Conservation (phyloP, 2,113 vertebrate species). For the Abramis brama region DNA sequence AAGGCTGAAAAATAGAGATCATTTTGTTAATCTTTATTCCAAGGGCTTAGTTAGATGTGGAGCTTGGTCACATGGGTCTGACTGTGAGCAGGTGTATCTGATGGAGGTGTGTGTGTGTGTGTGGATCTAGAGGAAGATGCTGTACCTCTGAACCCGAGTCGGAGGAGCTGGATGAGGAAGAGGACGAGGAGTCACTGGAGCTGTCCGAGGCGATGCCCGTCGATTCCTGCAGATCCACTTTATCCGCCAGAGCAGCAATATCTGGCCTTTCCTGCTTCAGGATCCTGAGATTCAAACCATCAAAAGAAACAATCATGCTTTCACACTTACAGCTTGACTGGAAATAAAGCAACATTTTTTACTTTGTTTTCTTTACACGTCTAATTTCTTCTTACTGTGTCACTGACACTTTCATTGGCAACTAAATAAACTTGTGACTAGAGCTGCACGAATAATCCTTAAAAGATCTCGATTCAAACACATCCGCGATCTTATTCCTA, state of each 20-base stretch:
- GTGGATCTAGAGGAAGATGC: background rate
- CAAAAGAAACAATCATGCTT: background rate
- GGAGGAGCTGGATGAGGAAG: conserved; percentile 93
- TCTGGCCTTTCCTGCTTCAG: conserved; percentile 91
- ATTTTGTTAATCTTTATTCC: background rate
- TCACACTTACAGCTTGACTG: background rate
- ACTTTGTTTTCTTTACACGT: background rate
- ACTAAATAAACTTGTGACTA: background rate
- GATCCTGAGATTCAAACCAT: conserved; percentile 52
- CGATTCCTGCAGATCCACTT: conserved; percentile 95
- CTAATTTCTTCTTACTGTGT: background rate
- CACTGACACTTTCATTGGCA: too few species aligned
- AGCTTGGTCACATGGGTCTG: background rate
- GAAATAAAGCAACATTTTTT: background rate
- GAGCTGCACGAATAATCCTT: too few species aligned
- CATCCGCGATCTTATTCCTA: too few species aligned
- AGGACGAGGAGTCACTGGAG: conserved; percentile 97
- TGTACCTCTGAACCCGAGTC: conserved; percentile 91
- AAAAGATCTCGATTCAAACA: too few species aligned
- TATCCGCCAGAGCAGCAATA: conserved; percentile 88
- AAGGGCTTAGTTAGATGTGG: background rate
- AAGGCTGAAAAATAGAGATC: too few species aligned
- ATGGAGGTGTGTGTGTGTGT: background rate
- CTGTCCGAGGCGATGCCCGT: conserved; percentile 97
- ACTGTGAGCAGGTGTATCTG: background rate